Conservation (phyloP, 2,888 invertebrate genomes). For the Parapristionchus giblindavisi region DNA sequence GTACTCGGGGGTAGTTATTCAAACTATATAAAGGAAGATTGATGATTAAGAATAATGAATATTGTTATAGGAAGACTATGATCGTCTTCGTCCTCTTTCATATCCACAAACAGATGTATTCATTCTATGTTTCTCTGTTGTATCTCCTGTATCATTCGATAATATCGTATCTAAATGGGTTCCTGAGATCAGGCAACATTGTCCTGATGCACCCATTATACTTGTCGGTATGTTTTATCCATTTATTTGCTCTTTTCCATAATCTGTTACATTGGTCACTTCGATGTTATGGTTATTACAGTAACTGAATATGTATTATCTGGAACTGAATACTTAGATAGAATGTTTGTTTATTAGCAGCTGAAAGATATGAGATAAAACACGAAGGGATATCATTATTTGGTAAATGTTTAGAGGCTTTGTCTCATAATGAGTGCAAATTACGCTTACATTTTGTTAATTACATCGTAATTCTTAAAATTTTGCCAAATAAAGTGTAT, state of each 20-base stretch:
- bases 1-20: no score
- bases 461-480: background rate
- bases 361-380: background rate
- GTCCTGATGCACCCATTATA: constrained; percentile 98
- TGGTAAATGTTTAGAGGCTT: background rate
- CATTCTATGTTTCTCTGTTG: constrained; percentile 98
- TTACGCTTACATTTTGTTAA: background rate
- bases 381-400: background rate
- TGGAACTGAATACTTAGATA: no score
- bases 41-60: no score
- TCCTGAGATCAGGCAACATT: constrained; percentile 99
- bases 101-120: constrained; percentile 99
- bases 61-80: constrained; percentile 76
- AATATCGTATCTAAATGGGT: constrained; percentile 99
- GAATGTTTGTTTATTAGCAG: no score
- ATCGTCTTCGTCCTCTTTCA: constrained; percentile 90
- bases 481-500: constrained; percentile 18
- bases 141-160: constrained; percentile 98
- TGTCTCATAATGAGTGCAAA: background rate
- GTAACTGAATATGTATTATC: no score
- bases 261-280: background rate
- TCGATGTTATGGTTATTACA: no score
- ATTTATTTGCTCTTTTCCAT: background rate
- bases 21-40: no score
- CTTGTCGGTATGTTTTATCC: constrained; percentile 83